A percentile compares a stretch with the other conserved stretches of the same genome.
Evolutionary conservation across 2,888 invertebrate species (phyloP).

Genomic region (Trichopria drosophilae): DNA sequence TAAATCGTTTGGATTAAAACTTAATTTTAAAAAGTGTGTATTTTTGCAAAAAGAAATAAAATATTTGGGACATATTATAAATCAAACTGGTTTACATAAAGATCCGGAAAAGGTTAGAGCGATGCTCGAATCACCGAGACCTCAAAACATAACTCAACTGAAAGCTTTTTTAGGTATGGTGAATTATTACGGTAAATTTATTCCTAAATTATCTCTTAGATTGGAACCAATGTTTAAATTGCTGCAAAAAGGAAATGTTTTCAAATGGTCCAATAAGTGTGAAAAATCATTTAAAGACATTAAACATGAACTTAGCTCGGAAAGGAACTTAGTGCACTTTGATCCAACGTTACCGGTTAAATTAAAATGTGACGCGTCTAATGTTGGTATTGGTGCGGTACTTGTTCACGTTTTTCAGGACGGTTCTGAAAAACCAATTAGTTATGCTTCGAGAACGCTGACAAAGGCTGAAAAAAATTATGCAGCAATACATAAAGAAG

Average conservation of each 20-base stretch:
- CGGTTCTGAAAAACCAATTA: conserved; percentile 40
- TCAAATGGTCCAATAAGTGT: conserved; percentile 19
- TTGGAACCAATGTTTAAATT: conserved; percentile 44
- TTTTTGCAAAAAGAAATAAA: conserved; percentile 36
- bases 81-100: conserved; percentile 46
- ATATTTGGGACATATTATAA: conserved; percentile 47
- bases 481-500: conserved; percentile 46
- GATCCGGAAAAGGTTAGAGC: conserved; percentile 43
- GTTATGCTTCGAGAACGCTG: conserved; percentile 43
- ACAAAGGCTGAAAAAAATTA: conserved; percentile 46
- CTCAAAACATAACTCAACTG: conserved; percentile 37
- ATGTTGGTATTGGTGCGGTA: conserved; percentile 42
- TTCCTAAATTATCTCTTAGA: conserved; percentile 41
- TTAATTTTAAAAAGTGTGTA: conserved; percentile 39
- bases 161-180: conserved; percentile 46
- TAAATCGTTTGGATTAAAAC: conserved; percentile 17
- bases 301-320: conserved; percentile 2
- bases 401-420: conserved; percentile 38
- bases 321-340: not conserved
- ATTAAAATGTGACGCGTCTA: conserved; percentile 10
- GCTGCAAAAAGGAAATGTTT: conserved; percentile 34
- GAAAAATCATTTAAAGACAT: conserved; percentile 17
- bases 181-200: conserved; percentile 53
- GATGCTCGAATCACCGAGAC: conserved; percentile 41
- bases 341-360: not conserved